Conservation (phyloP, 2,113 vertebrate species). For the Macaca mulatta region DNA sequence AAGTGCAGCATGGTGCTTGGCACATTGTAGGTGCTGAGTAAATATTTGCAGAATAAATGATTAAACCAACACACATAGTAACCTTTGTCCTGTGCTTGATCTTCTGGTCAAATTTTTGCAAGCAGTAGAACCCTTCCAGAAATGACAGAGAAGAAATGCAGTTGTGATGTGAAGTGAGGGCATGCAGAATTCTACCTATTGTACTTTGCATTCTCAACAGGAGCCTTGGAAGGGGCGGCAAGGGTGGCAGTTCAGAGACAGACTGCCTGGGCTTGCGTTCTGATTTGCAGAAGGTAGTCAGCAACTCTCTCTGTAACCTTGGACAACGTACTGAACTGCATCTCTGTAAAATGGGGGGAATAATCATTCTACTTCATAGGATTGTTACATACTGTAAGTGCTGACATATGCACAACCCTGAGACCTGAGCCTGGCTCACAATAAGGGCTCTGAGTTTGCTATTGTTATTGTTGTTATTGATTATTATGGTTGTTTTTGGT, state of each 20-base stretch:
- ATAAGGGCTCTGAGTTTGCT: neutral
- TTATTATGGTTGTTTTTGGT: no score
- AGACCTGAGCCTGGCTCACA: neutral
- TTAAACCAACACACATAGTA: neutral
- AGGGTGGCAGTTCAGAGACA: neutral
- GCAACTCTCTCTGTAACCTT: neutral
- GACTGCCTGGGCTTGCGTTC: fast-evolving
- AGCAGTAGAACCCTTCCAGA: neutral
- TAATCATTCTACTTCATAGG: fast-evolving
- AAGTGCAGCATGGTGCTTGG: neutral
- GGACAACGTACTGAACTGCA: neutral
- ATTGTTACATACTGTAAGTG: fast-evolving
- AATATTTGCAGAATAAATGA: neutral
- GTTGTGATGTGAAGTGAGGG: no score
- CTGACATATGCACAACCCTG: fast-evolving
- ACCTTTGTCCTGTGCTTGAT: no score
- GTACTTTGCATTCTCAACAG: neutral
- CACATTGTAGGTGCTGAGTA: neutral
- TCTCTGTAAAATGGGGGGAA: neutral
- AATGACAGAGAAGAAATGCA: neutral
- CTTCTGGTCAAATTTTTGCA: neutral
- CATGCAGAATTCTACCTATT: fast-evolving
- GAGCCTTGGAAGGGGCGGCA: neutral
- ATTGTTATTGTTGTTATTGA: neutral
- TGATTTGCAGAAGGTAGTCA: neutral